Conservation (phyloP, 2,888 invertebrate species). For the Spialia ferax region DNA sequence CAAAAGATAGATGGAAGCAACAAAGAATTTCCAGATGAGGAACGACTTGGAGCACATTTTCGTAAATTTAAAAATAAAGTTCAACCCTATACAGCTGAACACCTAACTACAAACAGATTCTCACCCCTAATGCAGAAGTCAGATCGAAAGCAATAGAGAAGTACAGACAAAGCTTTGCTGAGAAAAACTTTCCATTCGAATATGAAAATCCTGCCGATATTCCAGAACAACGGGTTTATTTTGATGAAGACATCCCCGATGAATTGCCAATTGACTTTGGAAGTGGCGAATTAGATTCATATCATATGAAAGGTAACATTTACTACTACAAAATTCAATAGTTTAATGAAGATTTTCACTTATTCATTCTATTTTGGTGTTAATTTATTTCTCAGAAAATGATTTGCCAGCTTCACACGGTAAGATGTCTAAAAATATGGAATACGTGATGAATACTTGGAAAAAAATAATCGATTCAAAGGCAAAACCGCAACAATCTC, state of each 20-base stretch:
- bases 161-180: conserved; percentile 78
- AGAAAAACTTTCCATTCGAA: conserved; percentile 81
- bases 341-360: neutral
- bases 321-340: neutral
- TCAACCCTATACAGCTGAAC: conserved; percentile 75
- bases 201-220: conserved; percentile 78
- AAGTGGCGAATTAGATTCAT: conserved; percentile 74
- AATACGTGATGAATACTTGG: conserved; percentile 78
- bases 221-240: conserved; percentile 86
- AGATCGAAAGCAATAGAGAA: conserved; percentile 77
- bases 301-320: conserved; percentile 67
- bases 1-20: conserved; percentile 32
- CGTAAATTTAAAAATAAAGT: conserved; percentile 73
- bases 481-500: conserved; percentile 63
- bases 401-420: conserved; percentile 45
- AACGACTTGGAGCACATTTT: conserved; percentile 81
- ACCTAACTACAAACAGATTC: conserved; percentile 71
- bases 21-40: conserved; percentile 72
- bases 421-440: conserved; percentile 73
- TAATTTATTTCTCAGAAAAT: neutral
- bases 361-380: neutral
- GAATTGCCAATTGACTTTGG: conserved; percentile 74
- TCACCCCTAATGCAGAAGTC: conserved; percentile 76
- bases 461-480: conserved; percentile 68
- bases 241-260: conserved; percentile 82